These are phyloP conservation scores for Callionymus lyra DNA, from an alignment of 2,113 vertebrate species.

Conservation along the genomic window DNA sequence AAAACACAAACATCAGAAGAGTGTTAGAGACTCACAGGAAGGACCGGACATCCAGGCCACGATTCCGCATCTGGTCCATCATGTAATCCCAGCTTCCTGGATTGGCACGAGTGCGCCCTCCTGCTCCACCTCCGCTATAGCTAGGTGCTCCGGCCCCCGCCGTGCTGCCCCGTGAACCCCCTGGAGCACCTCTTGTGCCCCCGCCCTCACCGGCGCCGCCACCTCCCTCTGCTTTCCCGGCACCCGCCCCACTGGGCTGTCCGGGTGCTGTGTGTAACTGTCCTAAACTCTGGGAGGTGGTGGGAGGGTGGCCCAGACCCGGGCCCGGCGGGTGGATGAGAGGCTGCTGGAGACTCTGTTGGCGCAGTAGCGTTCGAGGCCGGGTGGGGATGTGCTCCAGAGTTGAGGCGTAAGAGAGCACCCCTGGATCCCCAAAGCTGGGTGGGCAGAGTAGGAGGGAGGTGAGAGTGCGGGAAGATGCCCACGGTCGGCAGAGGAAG, in stretches of 20 bases:
- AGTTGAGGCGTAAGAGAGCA: constrained; percentile 84
- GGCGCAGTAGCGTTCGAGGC: constrained; percentile 86
- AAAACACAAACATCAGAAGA: constrained; percentile 1
- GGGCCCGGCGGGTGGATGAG: constrained; percentile 79
- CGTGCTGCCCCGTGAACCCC: constrained; percentile 60
- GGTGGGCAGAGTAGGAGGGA: constrained; percentile 67
- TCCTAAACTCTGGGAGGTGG: constrained; percentile 93
- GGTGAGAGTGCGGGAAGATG: constrained; percentile 56
- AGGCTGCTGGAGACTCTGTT: constrained; percentile 94
- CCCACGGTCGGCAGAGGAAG: constrained; percentile 51
- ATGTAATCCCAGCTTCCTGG: constrained; percentile 97
- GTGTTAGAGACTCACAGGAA: constrained; percentile 93
- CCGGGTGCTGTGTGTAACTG: constrained; percentile 77
- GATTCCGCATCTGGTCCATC: constrained; percentile 95
- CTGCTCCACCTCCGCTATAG: constrained; percentile 66
- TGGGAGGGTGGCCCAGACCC: constrained; percentile 76
- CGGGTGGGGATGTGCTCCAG: constrained; percentile 88
- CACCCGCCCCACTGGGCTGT: constrained; percentile 70
- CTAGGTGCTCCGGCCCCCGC: constrained; percentile 75
- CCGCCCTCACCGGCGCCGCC: constrained; percentile 54
- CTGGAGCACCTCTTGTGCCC: constrained; percentile 45
- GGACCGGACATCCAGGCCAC: constrained; percentile 96
- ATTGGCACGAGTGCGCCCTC: constrained; percentile 73
- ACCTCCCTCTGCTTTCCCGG: constrained; percentile 62
- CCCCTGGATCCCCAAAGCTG: constrained; percentile 89